Evolutionary conservation across 2,888 invertebrate genomes (phyloP).

Genomic region (Dioctria rufipes): DNA sequence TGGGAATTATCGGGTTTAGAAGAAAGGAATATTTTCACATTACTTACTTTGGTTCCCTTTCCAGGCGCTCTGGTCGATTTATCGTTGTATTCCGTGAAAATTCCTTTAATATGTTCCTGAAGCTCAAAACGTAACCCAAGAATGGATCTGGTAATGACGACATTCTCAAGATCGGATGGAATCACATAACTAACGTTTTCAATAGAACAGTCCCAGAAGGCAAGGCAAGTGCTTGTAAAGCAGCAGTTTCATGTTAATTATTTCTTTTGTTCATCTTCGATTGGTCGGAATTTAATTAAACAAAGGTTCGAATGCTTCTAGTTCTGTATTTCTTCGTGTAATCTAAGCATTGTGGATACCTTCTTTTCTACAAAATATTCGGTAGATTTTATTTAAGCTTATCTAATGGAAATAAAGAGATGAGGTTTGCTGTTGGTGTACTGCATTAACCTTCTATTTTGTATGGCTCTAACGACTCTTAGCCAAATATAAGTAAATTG

Average conservation of each 20-base stretch:
- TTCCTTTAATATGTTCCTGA: neutral
- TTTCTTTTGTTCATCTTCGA: neutral
- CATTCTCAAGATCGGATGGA: slow-evolving; percentile 12
- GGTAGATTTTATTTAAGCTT: too few relatives aligned
- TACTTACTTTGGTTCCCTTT: neutral
- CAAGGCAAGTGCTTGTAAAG: neutral
- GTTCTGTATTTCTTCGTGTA: too few relatives aligned
- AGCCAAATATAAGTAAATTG: too few relatives aligned
- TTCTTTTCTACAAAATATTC: too few relatives aligned
- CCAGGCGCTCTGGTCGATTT: neutral
- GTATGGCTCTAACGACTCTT: too few relatives aligned
- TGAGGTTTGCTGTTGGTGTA: too few relatives aligned
- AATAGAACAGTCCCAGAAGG: neutral
- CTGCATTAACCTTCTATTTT: too few relatives aligned
- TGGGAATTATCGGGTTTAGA: slow-evolving; percentile 3
- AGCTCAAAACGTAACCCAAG: slow-evolving; percentile 12
- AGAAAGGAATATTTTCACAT: neutral
- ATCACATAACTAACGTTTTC: slow-evolving; percentile 21
- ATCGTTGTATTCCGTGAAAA: neutral
- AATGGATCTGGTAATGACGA: slow-evolving; percentile 21
- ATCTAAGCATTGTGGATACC: too few relatives aligned
- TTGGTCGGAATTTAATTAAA: neutral
- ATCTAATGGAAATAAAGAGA: too few relatives aligned
- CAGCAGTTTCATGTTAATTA: neutral
- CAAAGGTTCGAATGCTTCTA: too few relatives aligned